Percentiles rank a stretch among this genome's conserved stretches.
These are phyloP conservation scores for Vimba vimba DNA, from an alignment of 2,113 vertebrate species.

Conservation along the genomic window DNA sequence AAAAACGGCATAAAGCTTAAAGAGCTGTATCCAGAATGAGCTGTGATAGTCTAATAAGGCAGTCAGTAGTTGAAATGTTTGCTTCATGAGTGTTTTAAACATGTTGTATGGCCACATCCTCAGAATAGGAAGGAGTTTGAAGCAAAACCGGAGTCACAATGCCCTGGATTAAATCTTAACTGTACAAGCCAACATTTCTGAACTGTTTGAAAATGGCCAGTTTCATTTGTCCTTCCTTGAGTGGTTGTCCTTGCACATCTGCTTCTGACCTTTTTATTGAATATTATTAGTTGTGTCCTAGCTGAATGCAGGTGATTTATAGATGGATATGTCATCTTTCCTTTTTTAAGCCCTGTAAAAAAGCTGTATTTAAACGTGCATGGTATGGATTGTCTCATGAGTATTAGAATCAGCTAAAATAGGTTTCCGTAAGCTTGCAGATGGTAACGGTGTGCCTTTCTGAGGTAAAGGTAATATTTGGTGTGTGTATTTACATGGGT, in stretches of 20 bases:
- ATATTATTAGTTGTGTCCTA: not conserved
- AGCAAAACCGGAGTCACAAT: not conserved
- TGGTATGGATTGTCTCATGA: too few relatives aligned
- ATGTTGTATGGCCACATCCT: not conserved
- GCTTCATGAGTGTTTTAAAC: not conserved
- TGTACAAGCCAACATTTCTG: not conserved
- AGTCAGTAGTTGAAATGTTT: not conserved
- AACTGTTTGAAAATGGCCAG: not conserved
- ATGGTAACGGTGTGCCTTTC: too few relatives aligned
- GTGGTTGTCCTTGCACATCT: not conserved
- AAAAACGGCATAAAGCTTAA: not conserved
- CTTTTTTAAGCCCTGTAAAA: too few relatives aligned
- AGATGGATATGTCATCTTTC: too few relatives aligned
- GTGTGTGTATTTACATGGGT: too few relatives aligned
- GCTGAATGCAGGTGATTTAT: too few relatives aligned
- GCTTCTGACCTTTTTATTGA: not conserved
- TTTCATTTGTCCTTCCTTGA: not conserved
- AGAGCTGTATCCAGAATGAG: not conserved
- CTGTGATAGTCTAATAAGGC: not conserved
- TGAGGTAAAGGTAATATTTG: too few relatives aligned
- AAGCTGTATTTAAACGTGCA: too few relatives aligned
- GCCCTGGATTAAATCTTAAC: not conserved
- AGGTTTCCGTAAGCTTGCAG: too few relatives aligned
- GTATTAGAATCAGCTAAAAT: too few relatives aligned
- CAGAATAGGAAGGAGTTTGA: not conserved